Percentiles rank a stretch among this genome's conserved stretches.
Evolutionary conservation across 2,113 vertebrate species (phyloP).

Genomic region (Galbula dea): DNA sequence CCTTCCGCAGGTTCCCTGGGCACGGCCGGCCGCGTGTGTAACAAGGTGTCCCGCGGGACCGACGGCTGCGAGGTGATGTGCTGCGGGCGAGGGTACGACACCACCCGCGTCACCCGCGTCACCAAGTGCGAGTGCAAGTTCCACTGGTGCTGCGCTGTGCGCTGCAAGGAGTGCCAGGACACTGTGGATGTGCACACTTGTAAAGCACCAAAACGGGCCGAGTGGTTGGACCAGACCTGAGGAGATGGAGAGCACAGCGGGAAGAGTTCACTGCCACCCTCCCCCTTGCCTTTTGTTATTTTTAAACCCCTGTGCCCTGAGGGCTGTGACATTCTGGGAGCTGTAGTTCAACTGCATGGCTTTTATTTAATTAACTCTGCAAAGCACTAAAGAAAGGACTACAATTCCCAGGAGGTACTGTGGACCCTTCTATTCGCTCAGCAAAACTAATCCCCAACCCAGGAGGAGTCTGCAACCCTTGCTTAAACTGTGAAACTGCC

Average conservation of each 20-base stretch:
- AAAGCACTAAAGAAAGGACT: slow-evolving; percentile 81
- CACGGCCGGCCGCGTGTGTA: slow-evolving; percentile 91
- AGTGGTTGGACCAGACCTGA: slow-evolving; percentile 92
- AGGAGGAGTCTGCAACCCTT: slow-evolving; percentile 20
- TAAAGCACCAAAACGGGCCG: slow-evolving; percentile 91
- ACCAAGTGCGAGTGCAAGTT: slow-evolving; percentile 98
- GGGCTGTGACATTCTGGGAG: slow-evolving; percentile 79
- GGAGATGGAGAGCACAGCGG: background rate
- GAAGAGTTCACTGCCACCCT: background rate
- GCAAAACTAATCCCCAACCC: slow-evolving; percentile 41
- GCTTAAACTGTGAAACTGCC: slow-evolving; percentile 50
- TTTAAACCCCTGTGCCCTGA: slow-evolving; percentile 58
- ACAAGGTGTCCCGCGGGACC: slow-evolving; percentile 86
- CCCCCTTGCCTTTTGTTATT: background rate
- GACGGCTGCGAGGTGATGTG: slow-evolving; percentile 99
- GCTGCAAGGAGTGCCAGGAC: slow-evolving; percentile 93
- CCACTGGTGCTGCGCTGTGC: slow-evolving; percentile 96
- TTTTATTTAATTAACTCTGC: slow-evolving; percentile 82
- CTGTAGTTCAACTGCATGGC: slow-evolving; percentile 86
- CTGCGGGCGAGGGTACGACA: slow-evolving; percentile 97
- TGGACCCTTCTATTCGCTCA: slow-evolving; percentile 59
- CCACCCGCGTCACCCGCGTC: slow-evolving; percentile 88
- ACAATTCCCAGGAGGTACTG: slow-evolving; percentile 68
- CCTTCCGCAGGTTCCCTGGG: slow-evolving; percentile 86
- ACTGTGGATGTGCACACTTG: slow-evolving; percentile 95